Percentiles rank a stretch among this genome's conserved stretches.
phyloP scores from a whole-genome alignment of 2,888 invertebrate genomes.

The Arctia plantaginis region DNA sequence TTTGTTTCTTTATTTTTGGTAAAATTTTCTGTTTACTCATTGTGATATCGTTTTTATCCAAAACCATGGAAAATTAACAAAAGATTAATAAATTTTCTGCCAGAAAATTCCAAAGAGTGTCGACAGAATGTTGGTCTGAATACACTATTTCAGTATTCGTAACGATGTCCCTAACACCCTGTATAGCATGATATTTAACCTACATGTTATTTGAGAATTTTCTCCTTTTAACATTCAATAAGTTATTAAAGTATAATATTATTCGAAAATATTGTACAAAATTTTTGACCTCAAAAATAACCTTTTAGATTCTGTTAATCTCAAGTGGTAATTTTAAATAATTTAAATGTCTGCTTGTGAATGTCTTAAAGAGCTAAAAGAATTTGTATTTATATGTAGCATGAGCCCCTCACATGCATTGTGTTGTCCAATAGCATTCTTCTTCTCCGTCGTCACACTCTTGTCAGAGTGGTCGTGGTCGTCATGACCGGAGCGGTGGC shows the following conservation, averaged over 20 bases:
- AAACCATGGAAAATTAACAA: no score
- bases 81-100: no score
- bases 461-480: no score
- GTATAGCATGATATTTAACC: conserved; percentile 40
- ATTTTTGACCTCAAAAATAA: neutral
- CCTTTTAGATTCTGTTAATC: neutral
- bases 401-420: conserved; percentile 51
- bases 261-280: neutral
- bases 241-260: neutral
- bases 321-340: neutral
- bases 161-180: no score
- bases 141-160: no score
- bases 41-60: no score
- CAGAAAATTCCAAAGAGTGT: no score
- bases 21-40: no score
- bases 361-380: conserved; percentile 22
- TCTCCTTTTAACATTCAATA: conserved; percentile 28
- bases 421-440: conserved; percentile 73
- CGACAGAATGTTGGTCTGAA: no score
- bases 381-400: conserved; percentile 35
- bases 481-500: no score
- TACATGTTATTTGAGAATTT: conserved; percentile 39
- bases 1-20: no score
- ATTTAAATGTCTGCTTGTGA: neutral
- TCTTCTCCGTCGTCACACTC: no score